Evolutionary conservation across 2,113 vertebrate species (phyloP).

Genomic region (Ginglymostoma cirratum): DNA sequence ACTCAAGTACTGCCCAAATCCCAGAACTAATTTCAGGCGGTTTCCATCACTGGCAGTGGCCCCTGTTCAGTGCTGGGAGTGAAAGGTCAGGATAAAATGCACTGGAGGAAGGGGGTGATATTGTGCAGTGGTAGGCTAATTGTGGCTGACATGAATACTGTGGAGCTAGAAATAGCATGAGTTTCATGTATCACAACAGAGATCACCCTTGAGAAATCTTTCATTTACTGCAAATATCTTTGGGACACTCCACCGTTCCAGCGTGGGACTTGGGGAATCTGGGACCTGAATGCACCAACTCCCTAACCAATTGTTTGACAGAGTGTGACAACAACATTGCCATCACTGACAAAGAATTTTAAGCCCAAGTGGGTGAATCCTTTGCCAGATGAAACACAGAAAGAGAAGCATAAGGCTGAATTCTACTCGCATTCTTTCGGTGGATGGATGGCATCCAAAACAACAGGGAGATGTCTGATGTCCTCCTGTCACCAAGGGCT

Average conservation of each 20-base stretch:
- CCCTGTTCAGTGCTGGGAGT: background rate
- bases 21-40: background rate
- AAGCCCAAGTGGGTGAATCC: too few relatives aligned
- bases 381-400: too few relatives aligned
- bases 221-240: too few relatives aligned
- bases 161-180: background rate
- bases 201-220: too few relatives aligned
- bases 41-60: background rate
- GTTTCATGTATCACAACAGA: background rate
- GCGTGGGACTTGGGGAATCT: background rate
- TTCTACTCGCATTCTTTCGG: too few relatives aligned
- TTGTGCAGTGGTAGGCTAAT: background rate
- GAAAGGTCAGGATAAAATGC: background rate
- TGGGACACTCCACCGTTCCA: background rate
- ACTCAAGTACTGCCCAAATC: background rate
- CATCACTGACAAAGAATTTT: too few relatives aligned
- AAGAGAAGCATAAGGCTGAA: too few relatives aligned
- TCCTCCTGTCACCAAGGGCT: too few relatives aligned
- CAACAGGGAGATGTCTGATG: too few relatives aligned
- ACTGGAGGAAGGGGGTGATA: background rate
- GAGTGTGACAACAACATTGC: too few relatives aligned
- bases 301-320: too few relatives aligned
- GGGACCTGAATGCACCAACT: background rate
- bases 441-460: too few relatives aligned
- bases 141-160: background rate